These are phyloP conservation scores for Myripristis jacobus DNA, from an alignment of 2,797 vertebrate species.

Conservation along the genomic window DNA sequence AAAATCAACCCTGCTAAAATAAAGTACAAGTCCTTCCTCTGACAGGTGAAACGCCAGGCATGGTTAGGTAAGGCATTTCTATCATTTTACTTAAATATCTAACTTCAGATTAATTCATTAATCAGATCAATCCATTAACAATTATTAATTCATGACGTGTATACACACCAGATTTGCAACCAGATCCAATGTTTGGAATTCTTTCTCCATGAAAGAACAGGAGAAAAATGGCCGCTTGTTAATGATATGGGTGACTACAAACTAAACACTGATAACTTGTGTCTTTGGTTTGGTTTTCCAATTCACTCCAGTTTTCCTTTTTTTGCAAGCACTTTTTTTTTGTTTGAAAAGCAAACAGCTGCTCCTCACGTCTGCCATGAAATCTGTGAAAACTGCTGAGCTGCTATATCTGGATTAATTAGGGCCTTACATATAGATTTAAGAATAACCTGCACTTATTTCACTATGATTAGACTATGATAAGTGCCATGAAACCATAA, in stretches of 20 bases:
- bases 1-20: conserved; percentile 24
- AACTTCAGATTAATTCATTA: not conserved
- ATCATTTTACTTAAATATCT: conserved; percentile 14
- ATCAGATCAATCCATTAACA: not conserved
- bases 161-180: conserved; percentile 42
- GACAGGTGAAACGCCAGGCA: conserved; percentile 30
- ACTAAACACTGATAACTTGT: conserved; percentile 55
- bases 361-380: conserved; percentile 49
- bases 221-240: conserved; percentile 58
- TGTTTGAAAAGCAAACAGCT: conserved; percentile 63
- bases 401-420: conserved; percentile 64
- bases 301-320: conserved; percentile 66
- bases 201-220: conserved; percentile 55
- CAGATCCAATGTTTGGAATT: conserved; percentile 78
- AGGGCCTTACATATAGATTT: conserved; percentile 59
- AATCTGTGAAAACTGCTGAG: conserved; percentile 50
- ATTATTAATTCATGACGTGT: not conserved
- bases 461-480: conserved; percentile 41
- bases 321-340: conserved; percentile 47
- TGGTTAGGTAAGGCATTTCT: conserved; percentile 41
- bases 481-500: conserved; percentile 49
- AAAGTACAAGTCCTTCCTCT: conserved; percentile 2
- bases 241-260: conserved; percentile 63
- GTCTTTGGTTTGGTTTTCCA: conserved; percentile 82
- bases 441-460: conserved; percentile 43